Conservation (phyloP, 2,113 vertebrate species). For the Callospermophilus lateralis region DNA sequence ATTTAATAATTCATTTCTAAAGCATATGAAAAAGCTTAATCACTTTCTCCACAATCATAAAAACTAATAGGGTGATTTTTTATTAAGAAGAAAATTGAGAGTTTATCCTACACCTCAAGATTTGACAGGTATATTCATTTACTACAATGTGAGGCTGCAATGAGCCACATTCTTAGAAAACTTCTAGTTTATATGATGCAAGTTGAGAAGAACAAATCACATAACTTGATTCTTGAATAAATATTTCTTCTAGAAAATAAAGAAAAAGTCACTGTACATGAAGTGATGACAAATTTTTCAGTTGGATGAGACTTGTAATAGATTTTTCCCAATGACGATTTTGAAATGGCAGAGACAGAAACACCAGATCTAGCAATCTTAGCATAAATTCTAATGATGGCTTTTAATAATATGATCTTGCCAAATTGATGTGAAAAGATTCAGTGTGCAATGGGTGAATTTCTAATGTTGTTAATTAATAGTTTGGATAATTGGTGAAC, state of each 20-base stretch:
- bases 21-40: neutral
- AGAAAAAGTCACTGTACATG: neutral
- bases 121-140: neutral
- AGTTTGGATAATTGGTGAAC: neutral
- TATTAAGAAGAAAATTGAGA: slow-evolving; percentile 5
- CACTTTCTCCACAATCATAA: neutral
- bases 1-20: neutral
- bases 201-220: neutral
- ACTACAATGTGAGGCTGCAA: neutral
- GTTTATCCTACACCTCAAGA: neutral
- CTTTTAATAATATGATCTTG: neutral
- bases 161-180: neutral
- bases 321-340: neutral
- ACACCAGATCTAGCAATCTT: neutral
- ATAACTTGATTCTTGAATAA: slow-evolving; percentile 23
- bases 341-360: neutral
- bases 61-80: neutral
- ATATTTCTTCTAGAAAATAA: slow-evolving; percentile 61
- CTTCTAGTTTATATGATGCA: neutral
- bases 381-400: neutral
- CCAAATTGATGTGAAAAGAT: neutral
- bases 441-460: neutral
- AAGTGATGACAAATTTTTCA: neutral
- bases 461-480: neutral
- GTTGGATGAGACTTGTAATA: neutral